phyloP scores from a whole-genome alignment of 2,888 invertebrate genomes.

The Oxytorus armatus region DNA sequence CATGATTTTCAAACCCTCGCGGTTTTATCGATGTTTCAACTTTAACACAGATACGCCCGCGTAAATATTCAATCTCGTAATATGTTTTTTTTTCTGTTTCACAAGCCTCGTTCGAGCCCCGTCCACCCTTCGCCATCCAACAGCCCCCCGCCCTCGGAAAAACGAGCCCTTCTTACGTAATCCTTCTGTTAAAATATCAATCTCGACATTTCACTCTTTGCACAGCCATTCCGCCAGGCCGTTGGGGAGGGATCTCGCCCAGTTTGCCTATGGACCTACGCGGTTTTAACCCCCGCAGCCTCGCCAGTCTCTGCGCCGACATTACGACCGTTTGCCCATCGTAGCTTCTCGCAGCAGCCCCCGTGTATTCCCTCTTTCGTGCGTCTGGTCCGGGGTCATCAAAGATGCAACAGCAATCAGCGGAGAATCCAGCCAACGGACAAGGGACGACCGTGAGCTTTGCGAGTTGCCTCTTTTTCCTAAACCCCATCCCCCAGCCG shows the following conservation, averaged over 20 bases:
- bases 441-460: slow-evolving; percentile 67
- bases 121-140: neutral
- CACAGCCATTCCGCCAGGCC: slow-evolving; percentile 78
- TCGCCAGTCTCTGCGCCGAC: slow-evolving; percentile 53
- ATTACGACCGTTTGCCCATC: slow-evolving; percentile 57
- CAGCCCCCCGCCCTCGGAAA: neutral
- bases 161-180: slow-evolving; percentile 78
- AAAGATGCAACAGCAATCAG: slow-evolving; percentile 84
- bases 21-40: neutral
- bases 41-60: slow-evolving; percentile 1
- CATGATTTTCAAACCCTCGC: no score
- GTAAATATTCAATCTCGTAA: neutral
- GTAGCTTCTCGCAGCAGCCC: slow-evolving; percentile 48
- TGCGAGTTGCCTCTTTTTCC: slow-evolving; percentile 9
- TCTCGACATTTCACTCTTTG: slow-evolving; percentile 82
- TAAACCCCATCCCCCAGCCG: slow-evolving; percentile 17
- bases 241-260: slow-evolving; percentile 65
- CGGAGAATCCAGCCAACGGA: slow-evolving; percentile 81
- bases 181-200: slow-evolving; percentile 84
- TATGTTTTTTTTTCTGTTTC: neutral
- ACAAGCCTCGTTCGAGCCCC: neutral
- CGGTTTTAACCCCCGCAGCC: slow-evolving; percentile 41
- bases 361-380: slow-evolving; percentile 51
- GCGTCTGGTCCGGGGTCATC: slow-evolving; percentile 83
- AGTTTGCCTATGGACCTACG: slow-evolving; percentile 23